A percentile compares a stretch with the other conserved stretches of the same genome.
phyloP scores from a whole-genome alignment of 2,113 vertebrate genomes.

The Anseranas semipalmata region DNA sequence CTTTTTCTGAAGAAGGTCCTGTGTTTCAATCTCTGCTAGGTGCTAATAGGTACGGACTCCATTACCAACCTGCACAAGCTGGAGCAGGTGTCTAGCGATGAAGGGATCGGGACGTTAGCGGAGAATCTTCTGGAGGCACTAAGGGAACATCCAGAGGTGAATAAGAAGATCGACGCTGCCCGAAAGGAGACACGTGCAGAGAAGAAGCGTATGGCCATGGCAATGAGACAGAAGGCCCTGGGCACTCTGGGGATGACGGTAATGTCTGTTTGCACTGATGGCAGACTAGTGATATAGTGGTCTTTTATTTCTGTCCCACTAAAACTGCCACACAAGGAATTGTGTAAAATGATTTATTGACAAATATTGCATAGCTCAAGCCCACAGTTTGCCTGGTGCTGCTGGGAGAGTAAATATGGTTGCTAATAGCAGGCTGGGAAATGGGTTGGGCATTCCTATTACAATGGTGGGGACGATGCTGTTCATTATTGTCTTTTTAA shows the following conservation, averaged over 20 bases:
- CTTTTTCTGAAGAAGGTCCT: background rate
- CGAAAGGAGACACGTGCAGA: conserved; percentile 93
- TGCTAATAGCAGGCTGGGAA: background rate
- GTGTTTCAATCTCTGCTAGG: conserved; percentile 69
- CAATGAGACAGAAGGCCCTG: conserved; percentile 97
- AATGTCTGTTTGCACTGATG: background rate
- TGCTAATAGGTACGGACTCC: conserved; percentile 94
- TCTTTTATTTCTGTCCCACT: background rate
- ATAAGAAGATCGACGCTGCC: conserved; percentile 95
- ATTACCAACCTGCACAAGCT: conserved; percentile 97
- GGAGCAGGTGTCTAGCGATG: conserved; percentile 98
- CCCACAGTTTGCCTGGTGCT: background rate
- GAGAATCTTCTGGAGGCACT: conserved; percentile 97
- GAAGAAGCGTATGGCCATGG: conserved; percentile 99
- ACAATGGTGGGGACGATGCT: background rate
- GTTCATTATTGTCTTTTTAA: background rate
- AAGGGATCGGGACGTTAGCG: conserved; percentile 95
- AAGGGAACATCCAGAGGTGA: conserved; percentile 92
- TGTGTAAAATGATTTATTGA: background rate
- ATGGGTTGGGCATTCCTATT: background rate
- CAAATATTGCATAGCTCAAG: background rate
- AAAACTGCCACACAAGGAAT: background rate
- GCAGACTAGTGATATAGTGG: background rate
- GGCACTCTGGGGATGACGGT: conserved; percentile 99
- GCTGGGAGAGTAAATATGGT: background rate